Base-by-base conservation (phyloP, 64 coral and sea anemone species). In the Montipora cactus region DNA sequence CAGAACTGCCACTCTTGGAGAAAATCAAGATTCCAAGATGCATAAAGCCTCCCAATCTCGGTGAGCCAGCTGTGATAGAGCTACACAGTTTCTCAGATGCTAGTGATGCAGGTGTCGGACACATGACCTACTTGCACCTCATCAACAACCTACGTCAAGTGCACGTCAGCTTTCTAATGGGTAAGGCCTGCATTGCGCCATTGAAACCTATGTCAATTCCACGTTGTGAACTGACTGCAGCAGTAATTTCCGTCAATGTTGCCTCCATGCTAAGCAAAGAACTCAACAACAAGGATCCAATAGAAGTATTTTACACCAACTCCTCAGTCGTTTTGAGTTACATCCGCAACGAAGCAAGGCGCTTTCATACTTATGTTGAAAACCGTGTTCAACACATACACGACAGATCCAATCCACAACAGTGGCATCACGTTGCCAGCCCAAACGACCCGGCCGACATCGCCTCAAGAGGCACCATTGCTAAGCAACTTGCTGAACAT, bases 51-150 rank as follows among this genome's bases (percentile, higher is more conserved):
- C 37, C 89, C 18, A 45, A 44, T 45, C 81, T 90, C 44, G 89
- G 89, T 48, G 44, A 68, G 66, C 89, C 78, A 51, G 78, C 58
- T 70, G 61, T 47, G 58, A 72, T 69, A 23, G 74, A 90, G 77
- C 28, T 90, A 3, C 77, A 80, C 37, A 90, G 58, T 76, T 90
- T 79, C 76, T 90, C 88, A 76, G 88, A 90, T 46, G 88, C 87
- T 44, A 79, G 88, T 21, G 75, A 90, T 9, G 22, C 13, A 59
- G 88, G 88, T 9, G 44, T 90, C 11, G 88, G 53, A 9, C 64
- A 90, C 78, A 76, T 90, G 10, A 61, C 88, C 22, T 90, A 90
- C 53, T 45, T 90, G 52, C 88, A 76, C 53, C 53, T 90, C 11
- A 74, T 45, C 12, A 87, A 88, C 44, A 88, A 88, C 85, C 15